Evolutionary conservation across 2,797 vertebrate genomes (phyloP).

Genomic region (Tragopan temminckii): DNA sequence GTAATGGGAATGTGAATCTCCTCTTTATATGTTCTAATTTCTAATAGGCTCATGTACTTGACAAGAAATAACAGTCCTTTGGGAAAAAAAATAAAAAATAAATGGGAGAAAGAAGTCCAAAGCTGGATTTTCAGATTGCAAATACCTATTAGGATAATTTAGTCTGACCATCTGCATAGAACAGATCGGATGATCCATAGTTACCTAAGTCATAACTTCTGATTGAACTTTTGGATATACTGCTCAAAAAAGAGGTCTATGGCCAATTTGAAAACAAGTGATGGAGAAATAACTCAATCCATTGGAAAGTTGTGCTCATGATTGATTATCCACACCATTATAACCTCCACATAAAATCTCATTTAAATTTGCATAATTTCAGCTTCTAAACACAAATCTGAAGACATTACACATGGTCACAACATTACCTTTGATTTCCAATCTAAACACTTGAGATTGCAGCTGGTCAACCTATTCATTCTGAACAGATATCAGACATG

Average conservation of each 20-base stretch:
- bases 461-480: not conserved
- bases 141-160: not conserved
- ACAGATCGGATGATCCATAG: not conserved
- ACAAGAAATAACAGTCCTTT: not conserved
- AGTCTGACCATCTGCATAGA: not conserved
- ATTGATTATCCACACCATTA: not conserved
- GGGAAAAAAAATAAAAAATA: not conserved
- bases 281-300: not conserved
- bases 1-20: not conserved
- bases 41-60: not conserved
- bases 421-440: not conserved
- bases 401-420: not conserved
- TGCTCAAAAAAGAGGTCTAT: not conserved
- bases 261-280: not conserved
- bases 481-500: not conserved
- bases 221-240: not conserved
- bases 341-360: not conserved
- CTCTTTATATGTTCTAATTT: not conserved
- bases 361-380: not conserved
- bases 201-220: not conserved
- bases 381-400: not conserved
- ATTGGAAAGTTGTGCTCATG: not conserved
- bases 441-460: not conserved
- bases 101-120: not conserved
- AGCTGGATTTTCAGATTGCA: not conserved